Percentiles rank a stretch among this genome's conserved stretches.
These are phyloP conservation scores for Cheilosia pagana DNA, from an alignment of 2,888 invertebrate genomes.

Conservation along the genomic window DNA sequence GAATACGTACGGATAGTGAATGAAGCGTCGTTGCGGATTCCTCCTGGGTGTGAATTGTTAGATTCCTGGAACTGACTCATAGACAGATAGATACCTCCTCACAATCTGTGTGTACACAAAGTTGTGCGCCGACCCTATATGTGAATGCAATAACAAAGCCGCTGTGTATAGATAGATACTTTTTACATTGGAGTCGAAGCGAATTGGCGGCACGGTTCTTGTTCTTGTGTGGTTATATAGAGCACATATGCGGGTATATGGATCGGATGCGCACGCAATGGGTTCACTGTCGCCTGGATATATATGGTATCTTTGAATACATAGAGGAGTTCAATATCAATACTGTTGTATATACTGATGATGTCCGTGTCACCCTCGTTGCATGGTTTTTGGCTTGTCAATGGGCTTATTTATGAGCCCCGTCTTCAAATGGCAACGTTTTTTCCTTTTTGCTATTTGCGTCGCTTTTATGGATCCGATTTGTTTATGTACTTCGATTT, in stretches of 20 bases:
- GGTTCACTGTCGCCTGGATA: constrained; percentile 41
- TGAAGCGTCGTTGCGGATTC: constrained; percentile 81
- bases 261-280: constrained; percentile 74
- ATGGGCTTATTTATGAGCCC: constrained; percentile 54
- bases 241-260: constrained; percentile 62
- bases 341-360: neutral
- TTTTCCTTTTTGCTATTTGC: constrained; percentile 27
- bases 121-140: constrained; percentile 46
- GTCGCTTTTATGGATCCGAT: constrained; percentile 58
- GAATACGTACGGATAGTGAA: constrained; percentile 81
- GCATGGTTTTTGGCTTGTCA: constrained; percentile 41
- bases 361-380: constrained; percentile 62
- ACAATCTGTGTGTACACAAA: constrained; percentile 56
- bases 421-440: constrained; percentile 54
- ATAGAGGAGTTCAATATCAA: neutral
- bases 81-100: constrained; percentile 61
- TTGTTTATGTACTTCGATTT: constrained; percentile 73
- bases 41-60: constrained; percentile 83
- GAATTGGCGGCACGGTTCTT: constrained; percentile 59
- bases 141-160: constrained; percentile 49
- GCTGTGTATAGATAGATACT: constrained; percentile 42
- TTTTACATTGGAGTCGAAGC: constrained; percentile 57
- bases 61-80: constrained; percentile 82
- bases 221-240: constrained; percentile 44
- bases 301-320: constrained; percentile 23